phyloP scores from a whole-genome alignment of 92 coral and sea anemone genomes.

The Siderastrea radians region DNA sequence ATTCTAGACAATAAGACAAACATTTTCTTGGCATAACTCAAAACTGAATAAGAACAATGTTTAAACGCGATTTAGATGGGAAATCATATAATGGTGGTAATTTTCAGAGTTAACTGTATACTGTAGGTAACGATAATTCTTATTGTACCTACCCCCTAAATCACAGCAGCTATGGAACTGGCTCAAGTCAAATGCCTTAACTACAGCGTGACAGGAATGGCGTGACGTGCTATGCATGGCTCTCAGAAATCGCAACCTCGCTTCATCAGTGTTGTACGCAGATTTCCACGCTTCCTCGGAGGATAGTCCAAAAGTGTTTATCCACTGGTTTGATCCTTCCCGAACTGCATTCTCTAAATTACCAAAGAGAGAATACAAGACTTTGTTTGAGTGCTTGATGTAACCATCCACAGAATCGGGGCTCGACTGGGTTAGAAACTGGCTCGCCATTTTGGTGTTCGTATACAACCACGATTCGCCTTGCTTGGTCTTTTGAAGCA shows the following conservation, averaged over 20 bases:
- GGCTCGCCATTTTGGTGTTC: constrained; percentile 58
- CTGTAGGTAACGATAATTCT: too few relatives aligned
- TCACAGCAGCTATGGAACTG: constrained; percentile 67
- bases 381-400: constrained; percentile 52
- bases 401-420: constrained; percentile 48
- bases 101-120: too few relatives aligned
- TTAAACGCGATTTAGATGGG: too few relatives aligned
- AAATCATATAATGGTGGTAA: too few relatives aligned
- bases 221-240: constrained; percentile 69
- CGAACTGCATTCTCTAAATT: constrained; percentile 67
- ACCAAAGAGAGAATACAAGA: constrained; percentile 59
- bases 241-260: constrained; percentile 40
- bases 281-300: constrained; percentile 69
- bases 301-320: constrained; percentile 63
- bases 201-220: constrained; percentile 56
- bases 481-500: constrained; percentile 45
- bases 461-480: constrained; percentile 33
- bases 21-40: too few relatives aligned
- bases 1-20: too few relatives aligned
- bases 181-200: constrained; percentile 73
- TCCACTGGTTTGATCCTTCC: constrained; percentile 83
- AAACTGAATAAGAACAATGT: too few relatives aligned
- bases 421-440: constrained; percentile 57
- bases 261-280: constrained; percentile 42
- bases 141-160: constrained; percentile 60